Evolutionary conservation across 2,113 vertebrate species (phyloP), one percentile per base, ranked within the genome.

Genomic region (Alligator sinensis): DNA sequence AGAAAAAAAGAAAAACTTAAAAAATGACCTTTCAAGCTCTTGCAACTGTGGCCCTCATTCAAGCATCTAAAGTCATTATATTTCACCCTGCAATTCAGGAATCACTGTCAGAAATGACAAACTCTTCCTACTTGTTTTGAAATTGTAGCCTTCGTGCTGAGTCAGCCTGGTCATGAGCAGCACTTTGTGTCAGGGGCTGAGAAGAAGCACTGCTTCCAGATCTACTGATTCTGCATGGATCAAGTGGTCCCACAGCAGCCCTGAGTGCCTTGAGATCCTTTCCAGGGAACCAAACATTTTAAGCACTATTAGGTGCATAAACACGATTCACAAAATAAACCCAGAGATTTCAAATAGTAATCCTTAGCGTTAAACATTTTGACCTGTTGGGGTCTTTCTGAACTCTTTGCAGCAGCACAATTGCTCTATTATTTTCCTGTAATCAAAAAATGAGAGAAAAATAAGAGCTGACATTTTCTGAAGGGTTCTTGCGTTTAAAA

Each of bases 91-190:
- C 80, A 91, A 55, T 22, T 82, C 47, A 94, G 21, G 88, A 91
- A 66, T 14, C 74, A 66, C 66, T 85, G 38, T 86, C 4, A 95
- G 92, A 84, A 80, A 61, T 82, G 82, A 87, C 11, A 90, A 82
- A 78, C 82, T 62, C n/a, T 82, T 80, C 27, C 62, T 88, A 38
- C 5, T 6, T 38, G 12, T 91, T 93, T 14, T 88, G 77, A 90
- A 95, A 75, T 5, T 92, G 60, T 90, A 92, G 66, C 34, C 28
- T 28, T 34, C 72, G 9, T 85, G 86, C 86, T 95, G 88, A 95
- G 63, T 93, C 86, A 94, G 80, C 34, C 78, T 76, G 80, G 22
- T 66, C 64, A 90, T 82, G 77, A 96, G 17, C 4, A 11, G 3
- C 21, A 86, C 68, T 27, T 91, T 87, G 54, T 95, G 63, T 86